These are phyloP conservation scores for Microcebus jonahi DNA, from an alignment of 2,113 vertebrate genomes.

Conservation along the genomic window DNA sequence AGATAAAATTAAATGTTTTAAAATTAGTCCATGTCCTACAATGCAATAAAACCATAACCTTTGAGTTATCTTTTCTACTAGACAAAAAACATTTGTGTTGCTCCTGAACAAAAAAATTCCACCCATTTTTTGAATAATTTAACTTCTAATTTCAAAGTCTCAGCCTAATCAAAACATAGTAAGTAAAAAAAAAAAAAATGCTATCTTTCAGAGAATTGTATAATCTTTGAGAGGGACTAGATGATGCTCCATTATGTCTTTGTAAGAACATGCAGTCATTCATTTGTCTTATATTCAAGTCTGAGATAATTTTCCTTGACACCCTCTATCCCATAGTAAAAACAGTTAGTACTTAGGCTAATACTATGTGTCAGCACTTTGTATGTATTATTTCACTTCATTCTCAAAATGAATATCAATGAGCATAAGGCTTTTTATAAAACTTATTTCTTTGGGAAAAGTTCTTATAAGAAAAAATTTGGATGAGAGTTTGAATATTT, in stretches of 20 bases:
- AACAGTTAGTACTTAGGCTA: neutral
- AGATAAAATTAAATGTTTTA: neutral
- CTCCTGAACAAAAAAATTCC: neutral
- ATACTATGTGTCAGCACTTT: neutral
- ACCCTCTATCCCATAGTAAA: neutral
- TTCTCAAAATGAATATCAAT: neutral
- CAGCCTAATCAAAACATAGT: neutral
- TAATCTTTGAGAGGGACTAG: neutral
- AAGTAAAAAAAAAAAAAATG: neutral
- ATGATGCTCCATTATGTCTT: neutral
- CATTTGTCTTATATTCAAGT: constrained; percentile 4
- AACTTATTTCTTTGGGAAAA: neutral
- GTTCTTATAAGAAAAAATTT: neutral
- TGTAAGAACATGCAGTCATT: neutral
- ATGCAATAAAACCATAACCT: neutral
- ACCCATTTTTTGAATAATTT: neutral
- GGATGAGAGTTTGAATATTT: neutral
- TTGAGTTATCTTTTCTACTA: neutral
- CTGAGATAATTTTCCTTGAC: neutral
- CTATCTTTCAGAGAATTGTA: neutral
- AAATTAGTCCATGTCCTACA: neutral
- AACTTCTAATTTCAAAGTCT: neutral
- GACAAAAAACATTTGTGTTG: neutral
- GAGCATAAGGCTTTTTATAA: neutral
- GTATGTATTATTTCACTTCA: neutral